These are phyloP conservation scores for Priocnemis perturbator DNA, from an alignment of 2,888 invertebrate species.

Conservation along the genomic window DNA sequence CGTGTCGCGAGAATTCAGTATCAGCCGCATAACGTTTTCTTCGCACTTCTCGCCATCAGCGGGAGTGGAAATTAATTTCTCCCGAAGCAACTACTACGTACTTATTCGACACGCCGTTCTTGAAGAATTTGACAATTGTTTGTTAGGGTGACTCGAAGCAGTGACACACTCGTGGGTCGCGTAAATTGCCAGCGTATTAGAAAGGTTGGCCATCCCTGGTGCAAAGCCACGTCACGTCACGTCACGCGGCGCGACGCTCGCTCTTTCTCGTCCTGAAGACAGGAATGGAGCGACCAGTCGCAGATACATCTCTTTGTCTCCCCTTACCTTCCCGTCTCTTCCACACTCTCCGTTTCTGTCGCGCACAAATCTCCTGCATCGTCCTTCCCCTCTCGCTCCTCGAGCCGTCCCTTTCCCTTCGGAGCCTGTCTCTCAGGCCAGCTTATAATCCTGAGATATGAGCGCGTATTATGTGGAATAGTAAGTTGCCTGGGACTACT, in stretches of 20 bases:
- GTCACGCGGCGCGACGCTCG: conserved; percentile 42
- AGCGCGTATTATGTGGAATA: conserved; percentile 71
- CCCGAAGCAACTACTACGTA: too few species aligned
- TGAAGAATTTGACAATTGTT: too few species aligned
- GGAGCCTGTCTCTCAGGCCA: conserved; percentile 52
- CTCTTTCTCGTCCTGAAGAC: conserved; percentile 43
- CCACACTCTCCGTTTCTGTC: conserved; percentile 11
- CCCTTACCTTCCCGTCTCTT: conserved; percentile 6
- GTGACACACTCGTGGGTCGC: background rate
- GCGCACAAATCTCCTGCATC: background rate
- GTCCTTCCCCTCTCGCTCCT: conserved; percentile 20
- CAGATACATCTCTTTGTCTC: conserved; percentile 28
- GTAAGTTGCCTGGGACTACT: conserved; percentile 60
- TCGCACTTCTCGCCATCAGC: too few species aligned
- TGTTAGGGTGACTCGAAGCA: too few species aligned
- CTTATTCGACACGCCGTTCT: too few species aligned
- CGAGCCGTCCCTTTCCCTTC: conserved; percentile 29
- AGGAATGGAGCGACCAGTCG: conserved; percentile 46
- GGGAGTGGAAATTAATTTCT: too few species aligned
- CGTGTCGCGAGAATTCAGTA: too few species aligned
- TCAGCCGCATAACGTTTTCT: too few species aligned
- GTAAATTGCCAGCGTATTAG: background rate
- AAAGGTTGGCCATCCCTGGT: conserved; percentile 11
- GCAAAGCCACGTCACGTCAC: conserved; percentile 8
- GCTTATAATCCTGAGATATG: conserved; percentile 74